phyloP scores from a whole-genome alignment of 2,797 vertebrate species.

The Danio jaintianensis region DNA sequence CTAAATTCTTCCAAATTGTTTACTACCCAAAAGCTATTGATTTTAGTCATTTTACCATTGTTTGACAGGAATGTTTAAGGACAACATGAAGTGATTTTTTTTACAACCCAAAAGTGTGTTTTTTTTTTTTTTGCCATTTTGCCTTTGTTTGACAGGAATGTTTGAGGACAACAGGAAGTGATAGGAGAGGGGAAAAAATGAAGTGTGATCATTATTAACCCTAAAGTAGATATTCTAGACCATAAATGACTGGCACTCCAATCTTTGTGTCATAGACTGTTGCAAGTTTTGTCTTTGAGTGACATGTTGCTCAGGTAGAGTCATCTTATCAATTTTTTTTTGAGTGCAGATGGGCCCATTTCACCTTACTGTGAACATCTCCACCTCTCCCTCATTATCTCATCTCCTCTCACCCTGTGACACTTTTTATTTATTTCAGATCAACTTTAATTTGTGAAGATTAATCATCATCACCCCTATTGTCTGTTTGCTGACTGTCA shows the following conservation, averaged over 20 bases:
- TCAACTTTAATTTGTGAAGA: slow-evolving; percentile 61
- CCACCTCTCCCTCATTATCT: slow-evolving; percentile 39
- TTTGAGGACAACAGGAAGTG: neutral
- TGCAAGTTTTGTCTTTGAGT: neutral
- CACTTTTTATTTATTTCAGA: slow-evolving; percentile 55
- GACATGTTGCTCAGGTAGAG: neutral
- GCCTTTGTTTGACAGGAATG: neutral
- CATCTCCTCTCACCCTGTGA: slow-evolving; percentile 35
- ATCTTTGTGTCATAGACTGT: neutral
- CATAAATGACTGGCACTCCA: neutral
- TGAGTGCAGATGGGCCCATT: slow-evolving; percentile 1
- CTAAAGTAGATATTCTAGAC: slow-evolving; percentile 6
- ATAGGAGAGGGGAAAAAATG: neutral
- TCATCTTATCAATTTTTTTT: neutral
- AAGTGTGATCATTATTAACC: no score
- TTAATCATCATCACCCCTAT: slow-evolving; percentile 62
- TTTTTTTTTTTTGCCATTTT: neutral
- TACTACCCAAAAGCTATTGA: no score
- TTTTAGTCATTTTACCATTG: no score
- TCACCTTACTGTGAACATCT: neutral
- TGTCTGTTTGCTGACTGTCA: slow-evolving; percentile 58
- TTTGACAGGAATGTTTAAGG: no score
- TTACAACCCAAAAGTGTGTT: neutral
- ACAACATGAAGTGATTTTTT: no score
- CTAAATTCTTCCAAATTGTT: no score